phyloP scores from a whole-genome alignment of 2,113 vertebrate genomes.

The Eira barbara region DNA sequence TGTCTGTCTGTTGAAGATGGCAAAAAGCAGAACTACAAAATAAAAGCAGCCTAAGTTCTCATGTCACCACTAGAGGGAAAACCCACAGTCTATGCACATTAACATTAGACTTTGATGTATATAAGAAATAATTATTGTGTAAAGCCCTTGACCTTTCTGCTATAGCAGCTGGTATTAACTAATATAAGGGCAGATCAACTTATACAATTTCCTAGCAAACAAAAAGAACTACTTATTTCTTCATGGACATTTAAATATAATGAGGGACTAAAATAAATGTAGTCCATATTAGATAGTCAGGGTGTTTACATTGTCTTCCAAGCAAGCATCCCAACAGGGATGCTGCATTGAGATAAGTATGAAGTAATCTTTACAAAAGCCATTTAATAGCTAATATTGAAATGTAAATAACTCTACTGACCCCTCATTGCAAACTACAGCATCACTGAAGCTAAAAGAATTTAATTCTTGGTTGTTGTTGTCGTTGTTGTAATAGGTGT shows the following conservation, averaged over 20 bases:
- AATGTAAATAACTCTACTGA: background rate
- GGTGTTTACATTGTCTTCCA: background rate
- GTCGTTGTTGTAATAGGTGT: background rate
- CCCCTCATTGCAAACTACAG: background rate
- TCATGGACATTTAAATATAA: background rate
- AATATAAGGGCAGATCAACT: background rate
- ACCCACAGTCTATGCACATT: background rate
- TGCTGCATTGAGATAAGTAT: background rate
- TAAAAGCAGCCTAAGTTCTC: background rate
- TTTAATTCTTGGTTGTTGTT: background rate
- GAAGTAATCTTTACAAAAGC: background rate
- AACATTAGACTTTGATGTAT: background rate
- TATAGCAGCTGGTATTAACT: background rate
- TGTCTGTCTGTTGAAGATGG: background rate
- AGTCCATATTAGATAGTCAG: background rate
- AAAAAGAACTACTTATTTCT: background rate
- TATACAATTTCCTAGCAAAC: background rate
- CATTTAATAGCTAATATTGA: slow-evolving; percentile 1
- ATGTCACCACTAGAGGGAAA: background rate
- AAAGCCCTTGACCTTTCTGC: background rate
- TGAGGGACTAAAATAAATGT: background rate
- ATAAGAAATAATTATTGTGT: background rate
- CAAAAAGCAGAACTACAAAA: background rate
- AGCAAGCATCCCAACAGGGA: background rate
- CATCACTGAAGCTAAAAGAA: background rate